Evolutionary conservation across 2,888 invertebrate species (phyloP), one percentile per base, ranked within the genome.

Genomic region (Conchocele bisecta): DNA sequence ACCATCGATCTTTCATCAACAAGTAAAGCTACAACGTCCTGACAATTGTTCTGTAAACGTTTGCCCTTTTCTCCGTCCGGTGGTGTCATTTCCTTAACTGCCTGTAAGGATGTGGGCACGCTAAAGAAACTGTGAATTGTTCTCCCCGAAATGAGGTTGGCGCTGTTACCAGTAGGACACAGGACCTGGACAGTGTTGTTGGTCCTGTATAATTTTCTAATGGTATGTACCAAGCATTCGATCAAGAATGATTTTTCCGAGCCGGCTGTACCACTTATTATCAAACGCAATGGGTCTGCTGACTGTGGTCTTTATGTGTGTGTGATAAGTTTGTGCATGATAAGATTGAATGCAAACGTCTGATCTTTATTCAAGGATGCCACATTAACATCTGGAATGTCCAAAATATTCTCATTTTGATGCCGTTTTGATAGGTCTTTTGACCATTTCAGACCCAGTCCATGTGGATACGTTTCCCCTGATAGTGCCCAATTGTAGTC

Each of bases 81-180:
- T 13, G 61, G 58, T 41, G 35, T 59, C 75, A 73, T 71, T 41
- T 79, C 79, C n/a, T n/a, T n/a, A n/a, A n/a, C n/a, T n/a, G n/a
- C n/a, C n/a, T n/a, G n/a, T n/a, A n/a, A n/a, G n/a, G n/a, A n/a
- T 33, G 71, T 74, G 28, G 76, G 74, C 24, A 78, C 56, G 68
- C 80, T 76, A 13, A 82, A 50, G 50, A 79, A 79, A 33, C 70
- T 75, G 50, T 76, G 75, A 7, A 73, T 13, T 5, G 77, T 82
- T 1, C 60, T 56, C 31, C 80, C 80, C 31, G 41, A 44, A 26
- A 81, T 79, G 1, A 82, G n/a, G 41, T 79, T 77, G 9, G 80
- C 79, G 71, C 75, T 82, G 46, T 71, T 79, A 4, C 77, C 80
- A 41, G 76, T 80, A 1, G 79, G 80, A 53, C 78, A 78, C 15